phyloP scores from a whole-genome alignment of 2,113 vertebrate species.

The Seriola aureovittata region DNA sequence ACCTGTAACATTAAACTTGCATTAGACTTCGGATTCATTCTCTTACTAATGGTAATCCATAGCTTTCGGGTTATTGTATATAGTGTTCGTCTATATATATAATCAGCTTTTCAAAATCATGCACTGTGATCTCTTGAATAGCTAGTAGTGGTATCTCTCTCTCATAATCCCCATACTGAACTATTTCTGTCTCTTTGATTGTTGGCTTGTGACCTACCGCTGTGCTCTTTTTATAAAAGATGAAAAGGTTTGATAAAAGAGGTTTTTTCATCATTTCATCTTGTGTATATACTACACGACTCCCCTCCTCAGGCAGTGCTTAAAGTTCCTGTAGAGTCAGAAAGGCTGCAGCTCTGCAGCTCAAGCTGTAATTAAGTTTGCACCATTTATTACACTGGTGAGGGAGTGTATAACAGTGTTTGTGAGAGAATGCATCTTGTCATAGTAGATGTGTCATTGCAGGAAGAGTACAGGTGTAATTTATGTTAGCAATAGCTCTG shows the following conservation, averaged over 20 bases:
- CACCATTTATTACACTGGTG: not conserved
- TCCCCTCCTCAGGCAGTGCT: not conserved
- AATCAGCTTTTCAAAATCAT: conserved; percentile 16
- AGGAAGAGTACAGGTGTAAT: too few relatives aligned
- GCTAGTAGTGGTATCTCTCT: not conserved
- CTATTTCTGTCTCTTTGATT: conserved; percentile 1
- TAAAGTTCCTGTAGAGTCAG: not conserved
- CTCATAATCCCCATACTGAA: not conserved
- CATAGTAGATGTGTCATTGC: not conserved
- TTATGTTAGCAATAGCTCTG: not conserved
- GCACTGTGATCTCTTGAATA: not conserved
- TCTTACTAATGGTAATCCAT: not conserved
- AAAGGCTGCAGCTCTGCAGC: not conserved
- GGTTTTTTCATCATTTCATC: conserved; percentile 11
- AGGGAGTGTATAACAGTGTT: not conserved
- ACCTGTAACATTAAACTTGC: not conserved
- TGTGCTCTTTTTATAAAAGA: conserved; percentile 13
- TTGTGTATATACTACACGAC: not conserved
- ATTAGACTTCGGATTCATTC: conserved; percentile 9
- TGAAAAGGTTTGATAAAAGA: conserved; percentile 5
- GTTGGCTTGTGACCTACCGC: not conserved
- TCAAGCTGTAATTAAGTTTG: not conserved
- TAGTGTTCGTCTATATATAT: conserved; percentile 13
- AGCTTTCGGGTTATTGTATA: conserved; percentile 13
- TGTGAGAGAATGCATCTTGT: not conserved